phyloP scores from a whole-genome alignment of 2,888 invertebrate genomes.

The Tetheella fluctuosa region DNA sequence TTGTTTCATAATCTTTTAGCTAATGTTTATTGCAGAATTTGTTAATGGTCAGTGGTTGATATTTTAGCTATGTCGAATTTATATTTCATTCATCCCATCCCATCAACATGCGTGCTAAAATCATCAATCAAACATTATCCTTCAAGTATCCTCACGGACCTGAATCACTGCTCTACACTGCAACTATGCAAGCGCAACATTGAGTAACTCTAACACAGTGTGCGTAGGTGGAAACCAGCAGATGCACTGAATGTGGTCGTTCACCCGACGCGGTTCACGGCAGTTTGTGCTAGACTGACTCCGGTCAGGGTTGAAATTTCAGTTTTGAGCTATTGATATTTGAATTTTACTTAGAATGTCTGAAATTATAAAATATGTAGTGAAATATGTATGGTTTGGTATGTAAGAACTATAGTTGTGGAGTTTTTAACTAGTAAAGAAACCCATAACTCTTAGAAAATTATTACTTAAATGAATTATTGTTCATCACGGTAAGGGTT shows the following conservation, averaged over 20 bases:
- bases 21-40: neutral
- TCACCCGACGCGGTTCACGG: constrained; percentile 27
- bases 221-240: constrained; percentile 27
- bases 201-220: constrained; percentile 24
- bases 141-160: constrained; percentile 3
- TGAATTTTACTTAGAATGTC: neutral
- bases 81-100: too few relatives aligned
- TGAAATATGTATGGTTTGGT: too few relatives aligned
- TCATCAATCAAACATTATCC: neutral
- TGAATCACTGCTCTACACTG: constrained; percentile 9
- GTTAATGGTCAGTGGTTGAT: too few relatives aligned
- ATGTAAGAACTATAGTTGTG: too few relatives aligned
- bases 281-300: constrained; percentile 26
- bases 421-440: too few relatives aligned
- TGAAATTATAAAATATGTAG: too few relatives aligned
- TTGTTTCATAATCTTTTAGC: too few relatives aligned
- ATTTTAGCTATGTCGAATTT: too few relatives aligned
- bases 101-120: too few relatives aligned
- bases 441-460: too few relatives aligned
- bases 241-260: constrained; percentile 31
- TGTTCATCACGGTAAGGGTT: too few relatives aligned
- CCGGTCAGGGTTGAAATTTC: constrained; percentile 38
- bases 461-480: too few relatives aligned
- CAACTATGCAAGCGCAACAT: neutral
- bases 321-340: constrained; percentile 15